These are phyloP conservation scores for Lottia scabra DNA, from an alignment of 2,888 invertebrate species.

Conservation along the genomic window DNA sequence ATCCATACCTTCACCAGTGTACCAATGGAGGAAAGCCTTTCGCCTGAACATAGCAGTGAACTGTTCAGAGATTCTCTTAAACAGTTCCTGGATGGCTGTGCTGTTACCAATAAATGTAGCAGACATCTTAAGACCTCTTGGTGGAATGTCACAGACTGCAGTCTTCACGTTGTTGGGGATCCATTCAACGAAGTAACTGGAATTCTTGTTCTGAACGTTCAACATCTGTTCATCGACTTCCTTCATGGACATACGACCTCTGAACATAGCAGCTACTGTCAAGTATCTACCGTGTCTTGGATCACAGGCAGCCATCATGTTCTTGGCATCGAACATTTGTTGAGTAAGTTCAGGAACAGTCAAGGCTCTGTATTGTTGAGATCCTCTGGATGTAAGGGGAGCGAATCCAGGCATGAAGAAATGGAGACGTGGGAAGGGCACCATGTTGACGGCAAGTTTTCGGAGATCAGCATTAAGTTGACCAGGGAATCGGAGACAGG, in stretches of 20 bases:
- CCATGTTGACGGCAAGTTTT: background rate
- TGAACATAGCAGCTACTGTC: background rate
- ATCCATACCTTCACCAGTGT: conserved; percentile 3
- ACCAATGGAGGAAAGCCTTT: conserved; percentile 7
- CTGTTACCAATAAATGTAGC: conserved; percentile 1
- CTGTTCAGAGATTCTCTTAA: background rate
- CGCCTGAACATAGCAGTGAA: background rate
- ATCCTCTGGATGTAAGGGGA: background rate
- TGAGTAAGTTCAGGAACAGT: background rate
- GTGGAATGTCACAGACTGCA: background rate
- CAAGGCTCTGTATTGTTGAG: background rate
- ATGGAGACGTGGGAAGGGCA: background rate
- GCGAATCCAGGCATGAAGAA: conserved; percentile 1
- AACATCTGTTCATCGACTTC: background rate
- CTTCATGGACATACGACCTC: conserved; percentile 1
- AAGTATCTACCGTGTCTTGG: background rate
- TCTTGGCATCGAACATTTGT: conserved; percentile 3
- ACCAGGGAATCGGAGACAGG: background rate
- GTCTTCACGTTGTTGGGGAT: conserved; percentile 1
- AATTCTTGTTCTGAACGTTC: background rate
- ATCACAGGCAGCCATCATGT: conserved; percentile 3
- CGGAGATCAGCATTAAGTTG: background rate
- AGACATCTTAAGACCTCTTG: background rate
- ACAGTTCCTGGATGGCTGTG: background rate
- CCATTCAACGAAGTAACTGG: background rate